Evolutionary conservation across 2,797 vertebrate species (phyloP), one percentile per base, ranked within the genome.

Genomic region (Vespertilio murinus): DNA sequence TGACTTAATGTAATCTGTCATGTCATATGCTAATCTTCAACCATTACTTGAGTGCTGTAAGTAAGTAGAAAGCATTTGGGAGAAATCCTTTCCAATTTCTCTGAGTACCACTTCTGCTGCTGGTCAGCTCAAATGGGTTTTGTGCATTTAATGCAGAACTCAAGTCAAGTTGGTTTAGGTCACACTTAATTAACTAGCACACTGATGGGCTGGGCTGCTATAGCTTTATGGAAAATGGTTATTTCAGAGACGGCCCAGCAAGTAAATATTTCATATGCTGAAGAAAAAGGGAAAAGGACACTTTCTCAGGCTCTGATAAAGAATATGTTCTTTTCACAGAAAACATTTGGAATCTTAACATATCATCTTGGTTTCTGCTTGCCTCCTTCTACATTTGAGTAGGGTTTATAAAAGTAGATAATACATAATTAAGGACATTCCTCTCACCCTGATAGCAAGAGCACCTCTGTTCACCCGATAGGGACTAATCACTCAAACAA

Each of bases 1-100:
- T 99, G 99, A 99, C 99, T 99, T 99, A 99, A 99, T 99, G 99
- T 99, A 99, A 99, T 99, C 99, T 99, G 99, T 99, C 99, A 99
- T 99, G 99, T 99, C 99, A 99, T 99, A 99, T 99, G 99, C 99
- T 99, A 99, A 99, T 99, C 99, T 99, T 99, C 98, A 98, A 98
- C 98, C 98, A 99, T 99, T 99, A 98, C 98, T 98, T 98, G 98
- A 99, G 98, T 99, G 98, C 98, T 98, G 98, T 98, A 98, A 98
- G 98, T 98, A 98, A 98, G 98, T 98, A 98, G 98, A 98, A 98
- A 98, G 98, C 98, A 98, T 99, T 99, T 98, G 98, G 98, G 98
- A 98, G 98, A 98, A 98, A 98, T 98, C 98, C 98, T 98, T 98
- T 98, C 98, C 98, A 98, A 98, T 98, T 98, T 99, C 98, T 98